A percentile compares a stretch with the other conserved stretches of the same genome.
These are phyloP conservation scores for Amblyopsis hoosieri DNA, from an alignment of 2,797 vertebrate species.

Conservation along the genomic window DNA sequence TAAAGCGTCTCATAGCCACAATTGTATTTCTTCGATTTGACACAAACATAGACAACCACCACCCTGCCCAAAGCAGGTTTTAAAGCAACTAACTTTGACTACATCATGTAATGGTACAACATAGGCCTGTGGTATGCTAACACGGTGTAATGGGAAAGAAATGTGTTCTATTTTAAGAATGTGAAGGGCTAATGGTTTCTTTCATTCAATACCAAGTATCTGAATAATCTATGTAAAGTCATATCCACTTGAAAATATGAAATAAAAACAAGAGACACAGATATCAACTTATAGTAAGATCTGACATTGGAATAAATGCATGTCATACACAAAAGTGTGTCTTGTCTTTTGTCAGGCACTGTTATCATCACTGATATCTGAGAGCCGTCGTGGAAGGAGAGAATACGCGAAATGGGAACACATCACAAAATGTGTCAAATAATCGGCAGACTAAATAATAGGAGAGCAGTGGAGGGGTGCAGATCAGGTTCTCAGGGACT, in stretches of 20 bases:
- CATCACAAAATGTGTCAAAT: constrained; percentile 56
- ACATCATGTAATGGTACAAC: no score
- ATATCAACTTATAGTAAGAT: neutral
- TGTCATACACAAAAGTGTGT: constrained; percentile 9
- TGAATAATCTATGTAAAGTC: no score
- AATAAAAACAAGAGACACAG: neutral
- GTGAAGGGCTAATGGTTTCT: no score
- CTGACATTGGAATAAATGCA: constrained; percentile 1
- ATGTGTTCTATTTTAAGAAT: no score
- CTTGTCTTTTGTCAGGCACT: constrained; percentile 30
- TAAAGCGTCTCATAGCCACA: no score
- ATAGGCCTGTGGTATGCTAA: no score
- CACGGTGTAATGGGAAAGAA: no score
- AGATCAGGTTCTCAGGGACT: constrained; percentile 29
- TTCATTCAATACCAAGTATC: no score
- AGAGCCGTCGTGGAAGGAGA: constrained; percentile 34
- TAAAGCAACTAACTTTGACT: no score
- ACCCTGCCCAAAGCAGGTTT: no score
- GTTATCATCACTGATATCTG: constrained; percentile 39
- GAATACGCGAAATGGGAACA: constrained; percentile 43
- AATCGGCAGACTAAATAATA: constrained; percentile 49
- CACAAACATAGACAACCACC: neutral
- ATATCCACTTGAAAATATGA: neutral
- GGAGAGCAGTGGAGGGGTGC: constrained; percentile 28
- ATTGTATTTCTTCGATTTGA: constrained; percentile 9